Conservation (phyloP, 1,140 invertebrate genomes). For the Dryas iulia region DNA sequence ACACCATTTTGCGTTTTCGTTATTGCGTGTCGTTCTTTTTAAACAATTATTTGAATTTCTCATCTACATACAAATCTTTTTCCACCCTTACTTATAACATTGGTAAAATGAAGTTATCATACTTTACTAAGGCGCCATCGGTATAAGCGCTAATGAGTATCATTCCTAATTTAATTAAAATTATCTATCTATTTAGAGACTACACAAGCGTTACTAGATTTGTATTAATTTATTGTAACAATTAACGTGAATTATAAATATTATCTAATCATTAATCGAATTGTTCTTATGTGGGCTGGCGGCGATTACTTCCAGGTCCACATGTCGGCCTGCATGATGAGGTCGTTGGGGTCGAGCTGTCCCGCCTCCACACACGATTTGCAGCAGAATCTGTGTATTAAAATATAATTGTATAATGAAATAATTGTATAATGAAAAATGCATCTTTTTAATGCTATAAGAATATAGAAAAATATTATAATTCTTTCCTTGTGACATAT, state of each 20-base stretch:
- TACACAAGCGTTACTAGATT: background rate
- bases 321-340: conserved; percentile 48
- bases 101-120: too few relatives aligned
- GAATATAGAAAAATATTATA: too few relatives aligned
- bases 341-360: conserved; percentile 80
- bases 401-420: background rate
- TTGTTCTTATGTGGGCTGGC: background rate
- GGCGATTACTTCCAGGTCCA: conserved; percentile 40
- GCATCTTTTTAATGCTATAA: too few relatives aligned
- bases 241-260: conserved; percentile 13
- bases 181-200: background rate
- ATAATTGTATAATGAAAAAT: too few relatives aligned
- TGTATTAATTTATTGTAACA: conserved; percentile 13
- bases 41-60: too few relatives aligned
- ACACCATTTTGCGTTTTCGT: too few relatives aligned
- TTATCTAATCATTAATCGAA: background rate
- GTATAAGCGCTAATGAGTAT: background rate
- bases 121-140: too few relatives aligned
- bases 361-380: conserved; percentile 93
- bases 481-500: too few relatives aligned
- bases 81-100: too few relatives aligned
- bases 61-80: too few relatives aligned
- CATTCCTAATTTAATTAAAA: background rate
- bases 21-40: too few relatives aligned
- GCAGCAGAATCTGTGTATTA: conserved; percentile 88